Evolutionary conservation across 2,797 vertebrate genomes (phyloP), one percentile per base, ranked within the genome.

Genomic region (Lepus townsendii): DNA sequence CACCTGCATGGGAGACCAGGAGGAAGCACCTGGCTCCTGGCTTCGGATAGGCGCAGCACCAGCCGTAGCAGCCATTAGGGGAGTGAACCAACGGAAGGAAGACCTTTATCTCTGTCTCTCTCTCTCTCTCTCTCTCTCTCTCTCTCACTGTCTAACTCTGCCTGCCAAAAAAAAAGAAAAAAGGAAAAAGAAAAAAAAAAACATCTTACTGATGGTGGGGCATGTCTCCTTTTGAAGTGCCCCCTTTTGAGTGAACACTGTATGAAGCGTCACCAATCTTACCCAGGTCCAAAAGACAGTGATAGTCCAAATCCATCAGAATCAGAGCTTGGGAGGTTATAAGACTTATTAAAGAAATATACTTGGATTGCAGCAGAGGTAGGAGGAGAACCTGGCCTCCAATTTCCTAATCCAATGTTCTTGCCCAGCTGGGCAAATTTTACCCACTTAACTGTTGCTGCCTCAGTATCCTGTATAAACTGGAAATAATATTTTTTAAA

Each of bases 191-290:
- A 42, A 42, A 42, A 42, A 42, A 42, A 42, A 42, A 1, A 42
- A 5, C 1, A 47, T 47, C 42, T 47, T 47, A 47, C 42, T 47
- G 42, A 47, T 47, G 42, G 8, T 47, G n/a, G 5, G 22, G 6
- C 10, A 8, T 35, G 42, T 60, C 17, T 90, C 27, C 65, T 65
- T 85, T 83, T 30, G 63, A 88, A 76, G 30, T 10, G 17, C 6
- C 47, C 78, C 47, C 35, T 83, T 92, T 52, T 92, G 76, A 47
- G 8, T 78, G 86, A 87, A 32, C 54, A 69, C 20, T 72, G 66
- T 3, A 35, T 35, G 71, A 3, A 86, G 24, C 54, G 47, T 47
- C 76, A 57, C 54, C 86, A 7, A 82, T 22, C 19, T 57, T 8
- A 57, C 19, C 26, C 71, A 50, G 42, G 60, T 52, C 20, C 27